Conservation (phyloP, 2,113 vertebrate genomes). For the Xiphias gladius region DNA sequence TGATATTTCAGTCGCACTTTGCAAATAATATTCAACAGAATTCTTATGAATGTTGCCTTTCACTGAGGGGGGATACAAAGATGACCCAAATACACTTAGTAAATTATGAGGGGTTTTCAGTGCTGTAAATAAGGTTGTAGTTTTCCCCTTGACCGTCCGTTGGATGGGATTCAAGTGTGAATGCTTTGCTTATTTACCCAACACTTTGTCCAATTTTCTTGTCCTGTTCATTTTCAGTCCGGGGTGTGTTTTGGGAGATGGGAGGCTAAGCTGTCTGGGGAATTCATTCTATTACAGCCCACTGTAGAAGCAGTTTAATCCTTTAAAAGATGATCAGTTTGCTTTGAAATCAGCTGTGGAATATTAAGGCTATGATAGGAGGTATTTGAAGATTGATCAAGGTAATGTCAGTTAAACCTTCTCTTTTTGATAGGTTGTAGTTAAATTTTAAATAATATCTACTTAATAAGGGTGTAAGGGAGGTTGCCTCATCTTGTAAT, state of each 20-base stretch:
- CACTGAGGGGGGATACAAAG: background rate
- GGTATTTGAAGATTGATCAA: background rate
- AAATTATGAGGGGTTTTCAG: slow-evolving; percentile 8
- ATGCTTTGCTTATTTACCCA: slow-evolving; percentile 20
- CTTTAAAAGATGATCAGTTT: slow-evolving; percentile 37
- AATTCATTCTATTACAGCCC: slow-evolving; percentile 31
- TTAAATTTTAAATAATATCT: slow-evolving; percentile 5
- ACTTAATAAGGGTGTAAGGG: background rate
- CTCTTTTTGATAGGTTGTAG: background rate
- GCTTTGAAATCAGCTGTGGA: slow-evolving; percentile 43
- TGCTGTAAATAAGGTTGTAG: slow-evolving; percentile 9
- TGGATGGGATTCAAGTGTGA: background rate
- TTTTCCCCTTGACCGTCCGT: slow-evolving; percentile 10
- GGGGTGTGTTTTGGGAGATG: background rate
- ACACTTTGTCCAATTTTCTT: slow-evolving; percentile 13
- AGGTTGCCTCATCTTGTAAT: background rate
- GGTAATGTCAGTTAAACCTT: background rate
- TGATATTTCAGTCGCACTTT: background rate
- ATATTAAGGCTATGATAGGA: slow-evolving; percentile 12
- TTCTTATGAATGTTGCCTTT: slow-evolving; percentile 12
- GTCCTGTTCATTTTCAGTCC: slow-evolving; percentile 4
- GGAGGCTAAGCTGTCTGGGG: slow-evolving; percentile 21
- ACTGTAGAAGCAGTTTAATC: slow-evolving; percentile 26
- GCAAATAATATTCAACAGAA: background rate
- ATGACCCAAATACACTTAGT: slow-evolving; percentile 9